Percentiles rank a stretch among this genome's conserved stretches.
phyloP scores from a whole-genome alignment of 2,797 vertebrate genomes.

The Buphagus erythrorhynchus region DNA sequence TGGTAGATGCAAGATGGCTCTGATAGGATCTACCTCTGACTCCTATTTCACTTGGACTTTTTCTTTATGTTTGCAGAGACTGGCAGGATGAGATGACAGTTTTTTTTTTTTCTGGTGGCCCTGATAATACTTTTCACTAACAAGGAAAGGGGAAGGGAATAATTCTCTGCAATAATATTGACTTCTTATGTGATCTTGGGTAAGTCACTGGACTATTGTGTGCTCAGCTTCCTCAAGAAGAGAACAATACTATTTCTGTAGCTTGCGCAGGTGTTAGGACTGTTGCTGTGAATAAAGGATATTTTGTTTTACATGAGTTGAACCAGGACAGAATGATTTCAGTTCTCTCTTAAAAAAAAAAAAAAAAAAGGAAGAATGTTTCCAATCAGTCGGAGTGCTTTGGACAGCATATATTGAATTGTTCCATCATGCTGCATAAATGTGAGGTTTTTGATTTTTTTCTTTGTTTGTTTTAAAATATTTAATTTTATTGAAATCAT shows the following conservation, averaged over 20 bases:
- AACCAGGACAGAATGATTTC: neutral
- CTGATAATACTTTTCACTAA: neutral
- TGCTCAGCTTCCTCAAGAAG: neutral
- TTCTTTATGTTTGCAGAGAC: neutral
- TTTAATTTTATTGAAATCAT: neutral
- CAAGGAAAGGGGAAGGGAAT: slow-evolving; percentile 1
- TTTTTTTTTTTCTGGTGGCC: neutral
- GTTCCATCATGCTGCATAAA: neutral
- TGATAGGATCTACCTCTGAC: neutral
- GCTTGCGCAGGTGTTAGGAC: slow-evolving; percentile 15
- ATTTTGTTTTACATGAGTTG: neutral
- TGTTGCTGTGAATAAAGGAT: slow-evolving; percentile 16
- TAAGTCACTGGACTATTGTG: neutral
- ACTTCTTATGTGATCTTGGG: neutral
- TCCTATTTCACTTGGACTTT: neutral
- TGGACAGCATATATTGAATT: neutral
- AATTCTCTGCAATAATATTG: slow-evolving; percentile 33
- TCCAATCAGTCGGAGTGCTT: neutral
- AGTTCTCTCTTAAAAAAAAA: neutral
- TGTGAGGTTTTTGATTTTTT: neutral
- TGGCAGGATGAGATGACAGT: neutral
- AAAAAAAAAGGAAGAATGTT: neutral
- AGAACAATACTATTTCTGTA: slow-evolving; percentile 39
- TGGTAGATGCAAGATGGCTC: neutral
- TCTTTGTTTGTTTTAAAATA: neutral